A percentile compares a stretch with the other conserved stretches of the same genome.
These are phyloP conservation scores for Nycticebus coucang DNA, from an alignment of 2,113 vertebrate species.

Conservation along the genomic window DNA sequence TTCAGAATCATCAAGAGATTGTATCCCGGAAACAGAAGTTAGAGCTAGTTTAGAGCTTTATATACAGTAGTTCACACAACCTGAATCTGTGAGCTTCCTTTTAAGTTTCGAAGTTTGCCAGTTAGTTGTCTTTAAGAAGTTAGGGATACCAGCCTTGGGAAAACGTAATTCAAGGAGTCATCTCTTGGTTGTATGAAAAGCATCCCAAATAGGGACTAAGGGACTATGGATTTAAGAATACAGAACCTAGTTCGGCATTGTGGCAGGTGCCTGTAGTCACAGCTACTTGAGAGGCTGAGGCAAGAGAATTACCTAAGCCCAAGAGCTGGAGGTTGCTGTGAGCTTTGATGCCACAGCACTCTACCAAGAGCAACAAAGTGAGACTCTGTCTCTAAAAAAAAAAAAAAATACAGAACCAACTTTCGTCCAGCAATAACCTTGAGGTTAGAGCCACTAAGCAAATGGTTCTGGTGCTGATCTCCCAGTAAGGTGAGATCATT, in stretches of 20 bases:
- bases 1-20: not conserved
- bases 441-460: not conserved
- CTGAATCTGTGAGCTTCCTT: not conserved
- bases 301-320: too few species aligned
- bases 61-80: not conserved
- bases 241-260: not conserved
- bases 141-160: not conserved
- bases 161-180: not conserved
- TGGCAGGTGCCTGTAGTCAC: too few species aligned
- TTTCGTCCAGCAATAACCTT: not conserved
- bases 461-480: not conserved
- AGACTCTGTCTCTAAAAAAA: too few species aligned
- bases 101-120: not conserved
- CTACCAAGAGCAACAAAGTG: too few species aligned
- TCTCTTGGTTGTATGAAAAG: not conserved
- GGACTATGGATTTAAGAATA: not conserved
- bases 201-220: not conserved
- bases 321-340: too few species aligned
- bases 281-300: too few species aligned
- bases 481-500: not conserved
- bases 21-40: not conserved
- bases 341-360: too few species aligned
- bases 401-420: not conserved
- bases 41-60: not conserved
- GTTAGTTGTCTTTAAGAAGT: not conserved